These are phyloP conservation scores for Aspidapion aeneum DNA, from an alignment of 2,888 invertebrate species.

Conservation along the genomic window DNA sequence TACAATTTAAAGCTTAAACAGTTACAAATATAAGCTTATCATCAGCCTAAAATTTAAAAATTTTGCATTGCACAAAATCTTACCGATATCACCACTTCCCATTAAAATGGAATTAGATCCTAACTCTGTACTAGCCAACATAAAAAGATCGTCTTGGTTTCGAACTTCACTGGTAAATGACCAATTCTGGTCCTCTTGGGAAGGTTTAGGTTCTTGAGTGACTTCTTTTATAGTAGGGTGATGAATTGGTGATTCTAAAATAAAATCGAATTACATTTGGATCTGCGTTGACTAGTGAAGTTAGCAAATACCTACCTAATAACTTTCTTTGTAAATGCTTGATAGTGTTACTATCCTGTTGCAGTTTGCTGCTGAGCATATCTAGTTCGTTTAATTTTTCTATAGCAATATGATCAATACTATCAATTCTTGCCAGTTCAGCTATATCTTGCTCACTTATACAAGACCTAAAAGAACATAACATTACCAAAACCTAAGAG, in stretches of 20 bases:
- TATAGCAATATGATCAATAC: conserved; percentile 73
- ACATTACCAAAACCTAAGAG: no score
- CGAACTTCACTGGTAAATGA: conserved; percentile 64
- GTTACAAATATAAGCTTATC: no score
- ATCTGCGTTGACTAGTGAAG: neutral
- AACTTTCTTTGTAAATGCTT: conserved; percentile 70
- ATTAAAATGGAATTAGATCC: conserved; percentile 49
- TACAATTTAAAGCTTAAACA: no score
- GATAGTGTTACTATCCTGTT: conserved; percentile 74
- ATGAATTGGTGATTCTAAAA: conserved; percentile 56
- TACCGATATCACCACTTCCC: no score
- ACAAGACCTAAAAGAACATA: conserved; percentile 48
- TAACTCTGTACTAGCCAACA: conserved; percentile 49
- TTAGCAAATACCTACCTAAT: conserved; percentile 35
- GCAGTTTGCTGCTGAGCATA: conserved; percentile 70
- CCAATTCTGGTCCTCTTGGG: conserved; percentile 58
- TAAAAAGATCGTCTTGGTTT: conserved; percentile 58
- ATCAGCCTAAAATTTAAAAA: no score
- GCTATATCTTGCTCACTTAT: conserved; percentile 76
- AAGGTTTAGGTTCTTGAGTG: conserved; percentile 53
- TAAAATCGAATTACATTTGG: neutral
- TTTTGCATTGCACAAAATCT: no score
- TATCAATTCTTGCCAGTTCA: conserved; percentile 69
- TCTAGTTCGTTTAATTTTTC: conserved; percentile 77
- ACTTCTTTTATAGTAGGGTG: conserved; percentile 36